Evolutionary conservation across 2,797 vertebrate genomes (phyloP), one percentile per base, ranked within the genome.

Genomic region (Lithobates pipiens): DNA sequence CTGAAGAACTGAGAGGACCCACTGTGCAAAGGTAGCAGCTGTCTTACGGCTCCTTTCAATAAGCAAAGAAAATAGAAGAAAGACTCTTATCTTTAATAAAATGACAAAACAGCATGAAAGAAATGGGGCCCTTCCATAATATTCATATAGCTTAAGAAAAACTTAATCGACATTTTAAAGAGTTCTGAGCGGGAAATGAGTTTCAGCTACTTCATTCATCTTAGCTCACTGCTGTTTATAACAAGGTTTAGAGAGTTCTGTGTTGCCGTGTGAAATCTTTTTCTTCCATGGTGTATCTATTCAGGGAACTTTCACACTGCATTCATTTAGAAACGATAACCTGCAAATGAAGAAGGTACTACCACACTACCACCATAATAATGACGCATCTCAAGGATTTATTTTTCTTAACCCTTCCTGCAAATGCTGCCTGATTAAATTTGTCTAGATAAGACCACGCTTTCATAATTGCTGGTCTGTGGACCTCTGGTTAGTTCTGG

Each of bases 61-160:
- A 77, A 73, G 44, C 76, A 79, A 69, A 75, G 76, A 39, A 57
- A 87, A 87, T 74, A n/a, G 76, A 74, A 77, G 46, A 65, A 76
- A 81, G 39, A 54, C 50, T 29, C 69, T 86, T 82, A 82, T 46
- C 67, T 72, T 23, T 71, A 71, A 76, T n/a, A 86, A 82, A 79
- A 67, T 71, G 69, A 72, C 79, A 82, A 82, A 77, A 63, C 85
- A 61, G 50, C 46, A 18, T 29, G 84, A 32, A 42, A 39, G 46
- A 76, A 85, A 79, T 78, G 10, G 25, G 42, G 39, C n/a, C 32
- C 27, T 16, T 61, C 72, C 16, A 69, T 71, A 61, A 70, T 32
- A 63, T 76, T 76, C 79, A 65, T 27, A 72, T 61, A 46, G 70
- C 50, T 82, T 57, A 70, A 81, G 71, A 69, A 71, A 57, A 65